These are phyloP conservation scores for Grammomys dolichurus DNA, from an alignment of 2,113 vertebrate genomes.

Conservation along the genomic window DNA sequence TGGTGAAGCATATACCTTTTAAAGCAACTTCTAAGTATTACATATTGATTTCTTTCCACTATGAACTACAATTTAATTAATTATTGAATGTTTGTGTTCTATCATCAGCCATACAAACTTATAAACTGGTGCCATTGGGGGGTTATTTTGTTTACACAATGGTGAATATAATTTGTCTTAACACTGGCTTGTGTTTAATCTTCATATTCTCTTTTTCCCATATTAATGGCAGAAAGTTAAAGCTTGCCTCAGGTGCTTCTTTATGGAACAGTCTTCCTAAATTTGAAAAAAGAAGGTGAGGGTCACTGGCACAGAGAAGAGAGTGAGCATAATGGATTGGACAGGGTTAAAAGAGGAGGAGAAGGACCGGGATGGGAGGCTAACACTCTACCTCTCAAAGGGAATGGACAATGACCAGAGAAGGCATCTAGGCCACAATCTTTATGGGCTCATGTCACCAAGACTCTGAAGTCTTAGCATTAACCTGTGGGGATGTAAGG, in stretches of 20 bases:
- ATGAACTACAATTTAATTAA: not conserved
- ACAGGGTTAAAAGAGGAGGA: not conserved
- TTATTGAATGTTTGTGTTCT: constrained; percentile 13
- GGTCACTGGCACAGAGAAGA: not conserved
- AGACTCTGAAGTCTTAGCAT: not conserved
- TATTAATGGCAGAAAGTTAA: not conserved
- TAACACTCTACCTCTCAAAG: no score
- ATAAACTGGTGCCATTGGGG: not conserved
- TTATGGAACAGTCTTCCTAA: not conserved
- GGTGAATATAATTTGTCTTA: not conserved
- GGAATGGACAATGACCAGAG: not conserved
- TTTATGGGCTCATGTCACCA: no score
- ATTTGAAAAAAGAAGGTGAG: not conserved
- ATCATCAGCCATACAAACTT: not conserved
- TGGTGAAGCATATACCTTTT: not conserved
- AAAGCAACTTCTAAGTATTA: not conserved
- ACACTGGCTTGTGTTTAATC: not conserved
- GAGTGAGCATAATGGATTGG: not conserved
- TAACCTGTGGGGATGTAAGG: not conserved
- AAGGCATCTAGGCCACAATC: not conserved
- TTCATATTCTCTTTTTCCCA: not conserved
- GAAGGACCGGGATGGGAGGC: not conserved
- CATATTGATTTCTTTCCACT: not conserved
- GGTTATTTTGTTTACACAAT: not conserved
- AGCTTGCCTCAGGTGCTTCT: not conserved